Conservation (phyloP, 2,113 vertebrate genomes). For the Hippolais icterina region DNA sequence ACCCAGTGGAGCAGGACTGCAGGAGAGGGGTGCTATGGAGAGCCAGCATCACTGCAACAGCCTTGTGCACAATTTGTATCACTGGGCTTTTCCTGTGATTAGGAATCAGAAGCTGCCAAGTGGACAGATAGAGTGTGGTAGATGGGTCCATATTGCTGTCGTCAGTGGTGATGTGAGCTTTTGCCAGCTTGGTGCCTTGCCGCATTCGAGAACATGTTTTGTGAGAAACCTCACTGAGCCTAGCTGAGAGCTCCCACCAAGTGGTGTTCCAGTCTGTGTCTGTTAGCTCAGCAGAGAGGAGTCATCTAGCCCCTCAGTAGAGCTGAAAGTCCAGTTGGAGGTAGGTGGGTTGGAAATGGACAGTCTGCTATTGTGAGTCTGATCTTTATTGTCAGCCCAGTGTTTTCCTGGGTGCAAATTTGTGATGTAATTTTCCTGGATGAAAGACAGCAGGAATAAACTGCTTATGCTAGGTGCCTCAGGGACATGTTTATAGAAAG, state of each 20-base stretch:
- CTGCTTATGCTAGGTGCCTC: background rate
- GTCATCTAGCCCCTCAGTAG: background rate
- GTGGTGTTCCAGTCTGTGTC: background rate
- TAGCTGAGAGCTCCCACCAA: background rate
- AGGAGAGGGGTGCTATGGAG: background rate
- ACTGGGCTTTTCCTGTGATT: background rate
- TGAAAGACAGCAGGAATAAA: background rate
- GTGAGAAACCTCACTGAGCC: background rate
- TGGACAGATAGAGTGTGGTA: background rate
- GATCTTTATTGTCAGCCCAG: background rate
- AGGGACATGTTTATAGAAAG: background rate
- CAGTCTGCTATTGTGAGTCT: background rate
- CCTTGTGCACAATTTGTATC: background rate
- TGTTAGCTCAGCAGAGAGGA: background rate
- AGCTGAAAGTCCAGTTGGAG: background rate
- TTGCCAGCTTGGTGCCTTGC: background rate
- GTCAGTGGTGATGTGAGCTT: background rate
- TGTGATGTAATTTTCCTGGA: background rate
- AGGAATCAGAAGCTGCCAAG: background rate
- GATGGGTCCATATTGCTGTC: background rate
- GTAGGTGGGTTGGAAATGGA: background rate
- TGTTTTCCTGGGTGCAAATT: background rate
- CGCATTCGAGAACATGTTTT: background rate
- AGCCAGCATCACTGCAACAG: background rate
- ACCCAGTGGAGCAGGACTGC: background rate